Evolutionary conservation across 2,797 vertebrate species (phyloP).

Genomic region (Urophycis tenuis): DNA sequence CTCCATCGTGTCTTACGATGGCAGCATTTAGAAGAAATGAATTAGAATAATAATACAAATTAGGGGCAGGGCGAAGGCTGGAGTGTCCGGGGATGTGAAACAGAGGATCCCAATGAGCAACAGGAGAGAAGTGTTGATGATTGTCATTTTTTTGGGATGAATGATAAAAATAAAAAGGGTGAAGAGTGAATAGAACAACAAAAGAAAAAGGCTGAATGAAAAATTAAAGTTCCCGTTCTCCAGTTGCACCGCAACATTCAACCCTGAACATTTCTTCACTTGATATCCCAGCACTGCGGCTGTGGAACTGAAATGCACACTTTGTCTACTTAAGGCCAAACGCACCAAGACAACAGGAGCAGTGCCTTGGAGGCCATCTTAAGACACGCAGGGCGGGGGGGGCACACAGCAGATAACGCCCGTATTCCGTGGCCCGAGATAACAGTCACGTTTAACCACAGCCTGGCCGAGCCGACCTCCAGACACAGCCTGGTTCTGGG

Average conservation of each 20-base stretch:
- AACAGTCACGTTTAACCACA: conserved; percentile 50
- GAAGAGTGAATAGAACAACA: background rate
- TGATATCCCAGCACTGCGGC: conserved; percentile 33
- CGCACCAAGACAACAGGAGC: conserved; percentile 24
- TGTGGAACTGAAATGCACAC: conserved; percentile 62
- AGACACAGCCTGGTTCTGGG: background rate
- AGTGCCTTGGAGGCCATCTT: conserved; percentile 59
- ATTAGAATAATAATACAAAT: background rate
- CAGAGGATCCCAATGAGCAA: background rate
- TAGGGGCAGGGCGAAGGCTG: conserved; percentile 19
- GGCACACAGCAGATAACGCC: conserved; percentile 63
- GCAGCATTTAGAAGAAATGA: conserved; percentile 16
- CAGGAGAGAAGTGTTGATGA: conserved; percentile 20
- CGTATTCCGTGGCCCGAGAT: conserved; percentile 64
- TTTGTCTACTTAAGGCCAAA: conserved; percentile 68
- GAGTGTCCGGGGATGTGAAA: conserved; percentile 43
- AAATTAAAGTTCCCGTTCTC: conserved; percentile 31
- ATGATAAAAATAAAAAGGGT: conserved; percentile 14
- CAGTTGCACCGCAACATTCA: conserved; percentile 69
- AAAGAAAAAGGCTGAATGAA: background rate
- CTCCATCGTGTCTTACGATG: conserved; percentile 57
- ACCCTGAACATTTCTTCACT: conserved; percentile 33
- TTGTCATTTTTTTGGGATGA: conserved; percentile 47
- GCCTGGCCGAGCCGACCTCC: conserved; percentile 3
- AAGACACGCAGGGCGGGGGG: conserved; percentile 55